A percentile compares a stretch with the other conserved stretches of the same genome.
Evolutionary conservation across 2,888 invertebrate species (phyloP).

Genomic region (Syrphus vitripennis): DNA sequence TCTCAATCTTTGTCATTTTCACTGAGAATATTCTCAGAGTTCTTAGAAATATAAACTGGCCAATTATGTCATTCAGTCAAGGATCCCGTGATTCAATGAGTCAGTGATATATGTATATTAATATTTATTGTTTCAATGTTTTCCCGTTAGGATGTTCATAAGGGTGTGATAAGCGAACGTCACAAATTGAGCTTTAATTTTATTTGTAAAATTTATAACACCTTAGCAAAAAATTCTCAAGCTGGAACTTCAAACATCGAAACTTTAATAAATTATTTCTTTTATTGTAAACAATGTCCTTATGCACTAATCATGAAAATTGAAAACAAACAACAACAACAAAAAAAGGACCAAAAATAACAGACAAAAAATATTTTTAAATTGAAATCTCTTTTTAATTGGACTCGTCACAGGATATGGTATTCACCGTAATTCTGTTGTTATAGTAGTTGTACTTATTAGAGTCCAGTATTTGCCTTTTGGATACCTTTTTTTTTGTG

Average conservation of each 20-base stretch:
- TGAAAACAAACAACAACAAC: neutral
- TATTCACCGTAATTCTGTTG: conserved; percentile 41
- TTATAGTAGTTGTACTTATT: conserved; percentile 34
- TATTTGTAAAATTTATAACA: no score
- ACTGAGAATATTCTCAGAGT: no score
- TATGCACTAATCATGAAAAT: neutral
- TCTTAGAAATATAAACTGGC: no score
- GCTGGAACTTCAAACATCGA: neutral
- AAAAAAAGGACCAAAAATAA: neutral
- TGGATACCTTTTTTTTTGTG: neutral
- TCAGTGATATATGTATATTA: no score
- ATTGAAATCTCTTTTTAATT: conserved; percentile 69
- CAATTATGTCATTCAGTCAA: no score
- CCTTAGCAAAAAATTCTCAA: no score
- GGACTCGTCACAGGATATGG: conserved; percentile 54
- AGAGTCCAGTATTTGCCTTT: conserved; percentile 34
- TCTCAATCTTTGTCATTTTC: no score
- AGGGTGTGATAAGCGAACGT: no score
- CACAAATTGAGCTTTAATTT: no score
- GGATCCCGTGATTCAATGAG: no score
- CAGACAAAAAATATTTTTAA: conserved; percentile 6
- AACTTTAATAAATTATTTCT: neutral
- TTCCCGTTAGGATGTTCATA: no score
- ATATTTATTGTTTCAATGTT: no score
- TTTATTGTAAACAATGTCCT: neutral